phyloP scores from a whole-genome alignment of 2,113 vertebrate species.

The Chlorodrepanis virens region DNA sequence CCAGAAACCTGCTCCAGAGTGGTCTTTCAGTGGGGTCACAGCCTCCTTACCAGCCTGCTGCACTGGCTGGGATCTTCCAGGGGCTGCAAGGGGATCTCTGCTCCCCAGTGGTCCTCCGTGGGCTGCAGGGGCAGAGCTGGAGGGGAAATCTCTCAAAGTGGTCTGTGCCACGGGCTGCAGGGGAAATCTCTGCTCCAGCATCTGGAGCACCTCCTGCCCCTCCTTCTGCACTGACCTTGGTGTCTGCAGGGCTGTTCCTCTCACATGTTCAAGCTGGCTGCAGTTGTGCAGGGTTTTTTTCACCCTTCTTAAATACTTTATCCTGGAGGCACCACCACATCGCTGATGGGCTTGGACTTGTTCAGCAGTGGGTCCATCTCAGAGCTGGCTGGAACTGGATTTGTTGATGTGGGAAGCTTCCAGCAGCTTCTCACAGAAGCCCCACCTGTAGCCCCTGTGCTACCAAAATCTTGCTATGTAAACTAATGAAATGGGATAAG shows the following conservation, averaged over 20 bases:
- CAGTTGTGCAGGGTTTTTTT: neutral
- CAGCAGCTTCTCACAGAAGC: neutral
- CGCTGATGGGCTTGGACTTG: fast-evolving
- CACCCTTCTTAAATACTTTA: neutral
- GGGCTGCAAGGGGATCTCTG: neutral
- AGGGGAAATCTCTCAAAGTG: too few species aligned
- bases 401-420: neutral
- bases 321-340: neutral
- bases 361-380: fast-evolving
- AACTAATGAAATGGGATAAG: neutral
- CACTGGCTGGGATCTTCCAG: neutral
- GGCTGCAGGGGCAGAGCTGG: neutral
- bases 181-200: fast-evolving
- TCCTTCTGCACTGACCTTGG: neutral
- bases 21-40: neutral
- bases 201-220: neutral
- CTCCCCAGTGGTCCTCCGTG: fast-evolving
- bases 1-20: neutral
- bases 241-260: neutral
- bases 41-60: neutral
- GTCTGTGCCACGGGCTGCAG: fast-evolving
- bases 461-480: neutral
- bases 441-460: fast-evolving
- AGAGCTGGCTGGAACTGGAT: neutral
- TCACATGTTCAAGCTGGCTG: neutral